Base-by-base conservation (phyloP, 1,140 invertebrate species). In the Caenorhabditis latens region DNA sequence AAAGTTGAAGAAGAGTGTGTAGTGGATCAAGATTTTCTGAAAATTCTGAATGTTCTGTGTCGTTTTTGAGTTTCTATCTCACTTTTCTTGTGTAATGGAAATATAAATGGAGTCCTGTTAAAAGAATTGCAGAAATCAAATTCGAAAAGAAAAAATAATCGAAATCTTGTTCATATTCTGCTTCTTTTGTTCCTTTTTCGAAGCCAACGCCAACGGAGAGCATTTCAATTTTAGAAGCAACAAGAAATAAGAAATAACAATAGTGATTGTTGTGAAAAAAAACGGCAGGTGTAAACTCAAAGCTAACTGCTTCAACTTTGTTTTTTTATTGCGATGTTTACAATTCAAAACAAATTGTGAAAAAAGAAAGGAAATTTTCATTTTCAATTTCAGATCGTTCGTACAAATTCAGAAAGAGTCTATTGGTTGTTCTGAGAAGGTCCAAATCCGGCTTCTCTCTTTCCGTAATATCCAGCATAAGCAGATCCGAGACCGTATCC, bases 361-460 rank as follows among this genome's bases (percentile, higher is more conserved):
- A 53, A 9, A 16, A 53, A 14, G 5, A 6, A 53, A 53, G 2
- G 16, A 2, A 53, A 53, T 53, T 4, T 53, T 53, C 32, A 32
- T 32, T 32, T 58, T 58, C n/a, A 58, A 21, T 79, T 48, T 79
- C 71, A 79, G 71, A 79, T 79, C 71, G 71, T 79, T 79, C 46
- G 71, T 50, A 79, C 71, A 79, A 1, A 50, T 50, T 50, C n/a
- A 21, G 21, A 50, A 48, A 53, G 53, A 32, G 42, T 79, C 53
- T n/a, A 79, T 0, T 79, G 43, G 42, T 43, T 46, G 43, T 46
- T 79, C 40, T 50, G 71, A 53, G 71, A 9, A 24, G 71, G 46
- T 79, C 71, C 71, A 79, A 79, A 79, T 79, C 71, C 71, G 50
- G 71, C 71, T 79, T 79, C 71, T 79, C 71, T 79, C 71, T 79